Evolutionary conservation across 1,140 invertebrate genomes (phyloP), one percentile per base, ranked within the genome.

Genomic region (Venturia canescens): DNA sequence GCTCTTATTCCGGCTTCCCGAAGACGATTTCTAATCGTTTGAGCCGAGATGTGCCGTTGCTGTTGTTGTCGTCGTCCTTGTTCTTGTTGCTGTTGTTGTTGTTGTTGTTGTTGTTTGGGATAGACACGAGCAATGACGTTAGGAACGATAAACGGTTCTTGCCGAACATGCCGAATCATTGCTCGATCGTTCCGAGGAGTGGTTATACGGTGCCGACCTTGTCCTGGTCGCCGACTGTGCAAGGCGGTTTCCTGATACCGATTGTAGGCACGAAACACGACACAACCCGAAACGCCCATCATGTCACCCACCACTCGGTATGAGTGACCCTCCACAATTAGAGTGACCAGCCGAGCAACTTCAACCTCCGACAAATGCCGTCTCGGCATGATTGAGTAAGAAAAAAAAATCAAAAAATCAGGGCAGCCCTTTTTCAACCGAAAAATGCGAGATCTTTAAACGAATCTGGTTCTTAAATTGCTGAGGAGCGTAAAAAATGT

Each of bases 161-260:
- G 78, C 31, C 66, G 44, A 79, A 71, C 66, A 27, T 26, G 77
- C 16, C 77, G 77, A 79, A 79, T 27, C 27, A 79, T 79, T 21
- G 77, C 60, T 31, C 78, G 78, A 34, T 79, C 67, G 34, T 79
- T 66, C 2, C 78, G 78, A n/a, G n/a, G n/a, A n/a, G n/a, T n/a
- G n/a, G n/a, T n/a, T n/a, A n/a, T n/a, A 26, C 67, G 67, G 50
- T n/a, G 50, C 31, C 80, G 72, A 77, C 27, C 72, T 76, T 80
- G 80, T 15, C 57, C 80, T 9, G 48, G 16, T 53, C 60, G 71
- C 69, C 71, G 38, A 3, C 7, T 7, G 7, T 34, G 7, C 3
- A 3, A 3, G 7, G 31, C 7, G 7, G 31, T 34, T 3, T 3
- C 31, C 31, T 3, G 31, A 57, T 69, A 80, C 44, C 71, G 80